Conservation (phyloP, 2,797 vertebrate genomes). For the Rhinophrynus dorsalis region DNA sequence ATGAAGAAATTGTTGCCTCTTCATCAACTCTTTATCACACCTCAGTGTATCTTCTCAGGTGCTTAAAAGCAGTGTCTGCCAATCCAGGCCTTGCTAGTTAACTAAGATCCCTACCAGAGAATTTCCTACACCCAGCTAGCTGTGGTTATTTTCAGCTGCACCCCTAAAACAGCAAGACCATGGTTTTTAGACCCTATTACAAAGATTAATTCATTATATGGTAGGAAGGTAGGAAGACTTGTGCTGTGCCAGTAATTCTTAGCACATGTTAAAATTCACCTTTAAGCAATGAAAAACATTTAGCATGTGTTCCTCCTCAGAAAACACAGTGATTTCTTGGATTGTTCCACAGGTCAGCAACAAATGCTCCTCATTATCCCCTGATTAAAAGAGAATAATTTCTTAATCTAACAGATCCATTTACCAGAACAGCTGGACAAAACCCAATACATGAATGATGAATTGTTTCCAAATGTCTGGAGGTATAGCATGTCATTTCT, state of each 20-base stretch:
- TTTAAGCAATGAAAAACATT: slow-evolving; percentile 23
- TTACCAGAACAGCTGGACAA: slow-evolving; percentile 58
- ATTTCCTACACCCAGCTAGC: neutral
- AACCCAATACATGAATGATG: slow-evolving; percentile 45
- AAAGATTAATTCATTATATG: too few relatives aligned
- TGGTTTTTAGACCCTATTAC: too few relatives aligned
- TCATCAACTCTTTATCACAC: too few relatives aligned
- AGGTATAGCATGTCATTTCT: slow-evolving; percentile 28
- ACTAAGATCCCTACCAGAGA: too few relatives aligned
- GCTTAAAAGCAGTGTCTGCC: too few relatives aligned
- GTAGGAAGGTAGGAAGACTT: slow-evolving; percentile 3
- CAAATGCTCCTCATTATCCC: slow-evolving; percentile 65
- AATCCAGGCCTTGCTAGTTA: neutral
- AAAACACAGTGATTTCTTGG: slow-evolving; percentile 29
- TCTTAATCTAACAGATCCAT: slow-evolving; percentile 56
- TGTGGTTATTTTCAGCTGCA: neutral
- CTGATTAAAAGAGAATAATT: slow-evolving; percentile 69
- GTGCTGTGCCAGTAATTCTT: slow-evolving; percentile 18
- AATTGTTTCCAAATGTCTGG: slow-evolving; percentile 55
- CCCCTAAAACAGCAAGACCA: too few relatives aligned
- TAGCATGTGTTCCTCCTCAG: slow-evolving; percentile 23
- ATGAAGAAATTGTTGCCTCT: too few relatives aligned
- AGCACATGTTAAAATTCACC: slow-evolving; percentile 25
- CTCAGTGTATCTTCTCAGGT: too few relatives aligned
- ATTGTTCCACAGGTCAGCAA: slow-evolving; percentile 52